phyloP scores from a whole-genome alignment of 2,888 invertebrate species.

The Hoplodrina ambigua region DNA sequence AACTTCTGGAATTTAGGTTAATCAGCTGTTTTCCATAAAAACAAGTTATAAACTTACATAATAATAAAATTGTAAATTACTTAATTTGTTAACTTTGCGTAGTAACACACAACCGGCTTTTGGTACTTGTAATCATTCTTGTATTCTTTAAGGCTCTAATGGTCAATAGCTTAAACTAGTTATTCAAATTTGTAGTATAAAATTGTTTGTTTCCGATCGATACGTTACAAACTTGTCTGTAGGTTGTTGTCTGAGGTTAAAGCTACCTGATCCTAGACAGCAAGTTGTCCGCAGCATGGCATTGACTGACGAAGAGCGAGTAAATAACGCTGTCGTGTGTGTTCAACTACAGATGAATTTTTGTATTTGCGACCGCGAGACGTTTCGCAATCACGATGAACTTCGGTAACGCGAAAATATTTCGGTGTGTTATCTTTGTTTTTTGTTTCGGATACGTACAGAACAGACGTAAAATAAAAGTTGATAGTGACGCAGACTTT shows the following conservation, averaged over 20 bases:
- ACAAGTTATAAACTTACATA: slow-evolving; percentile 23
- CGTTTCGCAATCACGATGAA: slow-evolving; percentile 71
- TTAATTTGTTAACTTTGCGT: slow-evolving; percentile 29
- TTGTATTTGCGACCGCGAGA: slow-evolving; percentile 68
- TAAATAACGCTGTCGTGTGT: slow-evolving; percentile 61
- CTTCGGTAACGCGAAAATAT: slow-evolving; percentile 60
- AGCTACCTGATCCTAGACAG: slow-evolving; percentile 57
- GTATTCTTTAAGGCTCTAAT: slow-evolving; percentile 6
- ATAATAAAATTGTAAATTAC: slow-evolving; percentile 14
- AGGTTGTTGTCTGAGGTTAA: slow-evolving; percentile 66
- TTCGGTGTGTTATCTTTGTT: slow-evolving; percentile 67
- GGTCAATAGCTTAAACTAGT: slow-evolving; percentile 33
- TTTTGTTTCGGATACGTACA: slow-evolving; percentile 67
- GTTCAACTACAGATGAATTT: slow-evolving; percentile 62
- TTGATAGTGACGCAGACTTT: slow-evolving; percentile 48
- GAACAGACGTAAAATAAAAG: slow-evolving; percentile 57
- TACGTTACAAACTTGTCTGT: slow-evolving; percentile 48
- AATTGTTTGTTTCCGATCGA: slow-evolving; percentile 40
- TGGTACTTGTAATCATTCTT: slow-evolving; percentile 18
- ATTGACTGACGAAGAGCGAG: slow-evolving; percentile 67
- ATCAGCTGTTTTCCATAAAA: slow-evolving; percentile 24
- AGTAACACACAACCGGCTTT: slow-evolving; percentile 36
- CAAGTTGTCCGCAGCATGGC: slow-evolving; percentile 64
- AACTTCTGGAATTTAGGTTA: slow-evolving; percentile 29
- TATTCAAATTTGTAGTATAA: slow-evolving; percentile 19